Conservation (phyloP, 2,113 vertebrate species). For the Synodontis membranacea region DNA sequence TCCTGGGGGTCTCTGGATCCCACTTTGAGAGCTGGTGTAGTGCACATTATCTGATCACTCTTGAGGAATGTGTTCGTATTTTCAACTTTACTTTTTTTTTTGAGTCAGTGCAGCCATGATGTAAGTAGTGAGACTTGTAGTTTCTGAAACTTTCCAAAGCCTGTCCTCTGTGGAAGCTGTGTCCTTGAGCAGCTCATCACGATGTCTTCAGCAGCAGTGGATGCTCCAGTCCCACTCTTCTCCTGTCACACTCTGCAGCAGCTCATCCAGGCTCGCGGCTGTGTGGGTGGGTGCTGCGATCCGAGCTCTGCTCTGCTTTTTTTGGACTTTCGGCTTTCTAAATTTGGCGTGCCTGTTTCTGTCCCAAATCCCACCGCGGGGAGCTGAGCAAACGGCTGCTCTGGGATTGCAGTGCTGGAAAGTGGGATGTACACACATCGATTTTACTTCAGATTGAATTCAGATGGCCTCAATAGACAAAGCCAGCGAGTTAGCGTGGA, state of each 20-base stretch:
- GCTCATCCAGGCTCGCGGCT: background rate
- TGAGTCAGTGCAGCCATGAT: background rate
- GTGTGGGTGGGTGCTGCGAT: background rate
- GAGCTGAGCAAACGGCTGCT: slow-evolving; percentile 22
- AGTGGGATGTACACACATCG: background rate
- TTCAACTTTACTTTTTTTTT: background rate
- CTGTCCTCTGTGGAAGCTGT: background rate
- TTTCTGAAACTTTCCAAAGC: background rate
- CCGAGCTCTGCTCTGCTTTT: slow-evolving; percentile 11
- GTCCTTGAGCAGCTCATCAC: background rate
- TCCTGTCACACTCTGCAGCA: background rate
- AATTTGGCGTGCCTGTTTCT: slow-evolving; percentile 21
- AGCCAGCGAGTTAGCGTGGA: background rate
- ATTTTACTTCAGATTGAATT: background rate
- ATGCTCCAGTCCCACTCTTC: background rate
- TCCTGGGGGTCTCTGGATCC: background rate
- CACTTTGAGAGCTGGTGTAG: background rate
- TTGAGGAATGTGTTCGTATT: background rate
- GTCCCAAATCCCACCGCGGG: slow-evolving; percentile 28
- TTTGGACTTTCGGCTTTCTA: slow-evolving; percentile 22
- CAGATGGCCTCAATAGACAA: background rate
- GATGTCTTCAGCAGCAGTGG: background rate
- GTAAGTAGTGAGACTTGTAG: background rate
- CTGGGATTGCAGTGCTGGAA: slow-evolving; percentile 16
- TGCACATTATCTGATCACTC: background rate